Evolutionary conservation across 2,797 vertebrate species (phyloP), one percentile per base, ranked within the genome.

Genomic region (Rhincodon typus): DNA sequence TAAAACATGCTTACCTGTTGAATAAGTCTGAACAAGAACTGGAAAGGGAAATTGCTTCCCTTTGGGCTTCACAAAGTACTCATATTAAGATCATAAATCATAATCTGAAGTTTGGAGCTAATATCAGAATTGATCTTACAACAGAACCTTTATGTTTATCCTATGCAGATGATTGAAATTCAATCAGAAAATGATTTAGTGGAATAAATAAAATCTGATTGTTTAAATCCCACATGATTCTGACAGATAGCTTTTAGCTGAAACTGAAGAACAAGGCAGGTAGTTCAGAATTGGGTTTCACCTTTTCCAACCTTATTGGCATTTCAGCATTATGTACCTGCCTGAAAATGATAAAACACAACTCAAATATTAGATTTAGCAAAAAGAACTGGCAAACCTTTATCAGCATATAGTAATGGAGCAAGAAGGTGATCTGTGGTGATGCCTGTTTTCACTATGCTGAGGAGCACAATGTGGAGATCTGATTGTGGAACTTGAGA

Each of bases 161-260:
- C 21, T 53, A 21, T 57, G 50, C 57, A 3, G 13, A 21, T 77
- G 19, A 53, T 17, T 95, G 69, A 95, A 91, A 66, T 91, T 27
- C n/a, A 46, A 53, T 77, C 25, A 15, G 94, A 94, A 94, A 70
- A 94, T 72, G 27, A 50, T 50, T 74, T 74, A n/a, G 34, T 77
- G 46, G 46, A n/a, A 57, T 53, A 57, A 57, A 66, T 66, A 67
- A 21, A 38, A 95, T 77, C 25, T 2, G 10, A 53, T 69, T 53
- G 42, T 57, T 50, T 74, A 30, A 72, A 94, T 94, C 94, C 23
- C 30, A 34, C 23, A 72, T 50, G 21, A 17, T 19, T 95, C 77
- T 74, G 94, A 95, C 53, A 95, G 94, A 95, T n/a, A 95, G 69
- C n/a, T 70, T 94, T 74, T 72, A 69, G 70, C 91, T 42, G 66